Evolutionary conservation across 2,888 invertebrate genomes (phyloP).

Genomic region (Caenorhabditis becei): DNA sequence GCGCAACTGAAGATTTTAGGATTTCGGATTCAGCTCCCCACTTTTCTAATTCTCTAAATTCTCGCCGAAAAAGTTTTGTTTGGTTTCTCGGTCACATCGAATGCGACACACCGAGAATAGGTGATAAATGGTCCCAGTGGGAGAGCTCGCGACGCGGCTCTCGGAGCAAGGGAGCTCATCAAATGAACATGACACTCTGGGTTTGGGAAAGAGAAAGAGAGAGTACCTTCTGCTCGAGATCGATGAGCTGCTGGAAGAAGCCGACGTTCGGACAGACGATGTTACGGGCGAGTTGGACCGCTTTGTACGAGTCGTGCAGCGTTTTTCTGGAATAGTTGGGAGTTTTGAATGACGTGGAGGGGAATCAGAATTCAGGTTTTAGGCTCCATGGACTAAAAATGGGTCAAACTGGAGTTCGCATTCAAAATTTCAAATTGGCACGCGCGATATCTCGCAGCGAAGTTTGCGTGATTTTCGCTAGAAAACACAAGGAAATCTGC

Average conservation of each 20-base stretch:
- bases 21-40: neutral
- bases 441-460: too few relatives aligned
- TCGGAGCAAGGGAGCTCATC: constrained; percentile 29
- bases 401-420: too few relatives aligned
- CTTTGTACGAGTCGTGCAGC: constrained; percentile 74
- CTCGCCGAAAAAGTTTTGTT: neutral
- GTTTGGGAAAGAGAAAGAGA: neutral
- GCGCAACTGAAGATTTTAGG: constrained; percentile 40
- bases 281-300: constrained; percentile 71
- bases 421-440: too few relatives aligned
- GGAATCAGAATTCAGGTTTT: too few relatives aligned
- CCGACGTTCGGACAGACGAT: constrained; percentile 78
- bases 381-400: too few relatives aligned
- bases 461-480: too few relatives aligned
- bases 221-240: constrained; percentile 71
- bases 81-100: constrained; percentile 14
- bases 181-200: constrained; percentile 22
- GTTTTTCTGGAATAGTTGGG: constrained; percentile 62
- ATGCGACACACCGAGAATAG: constrained; percentile 51
- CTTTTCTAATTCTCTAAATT: neutral
- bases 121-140: constrained; percentile 64
- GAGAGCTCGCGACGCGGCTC: constrained; percentile 28
- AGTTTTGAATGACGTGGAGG: too few relatives aligned
- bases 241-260: constrained; percentile 77
- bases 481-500: too few relatives aligned